Percentiles rank a stretch among this genome's conserved stretches.
Conservation (phyloP, 2,888 invertebrate genomes). For the Protophormia terraenovae region DNA sequence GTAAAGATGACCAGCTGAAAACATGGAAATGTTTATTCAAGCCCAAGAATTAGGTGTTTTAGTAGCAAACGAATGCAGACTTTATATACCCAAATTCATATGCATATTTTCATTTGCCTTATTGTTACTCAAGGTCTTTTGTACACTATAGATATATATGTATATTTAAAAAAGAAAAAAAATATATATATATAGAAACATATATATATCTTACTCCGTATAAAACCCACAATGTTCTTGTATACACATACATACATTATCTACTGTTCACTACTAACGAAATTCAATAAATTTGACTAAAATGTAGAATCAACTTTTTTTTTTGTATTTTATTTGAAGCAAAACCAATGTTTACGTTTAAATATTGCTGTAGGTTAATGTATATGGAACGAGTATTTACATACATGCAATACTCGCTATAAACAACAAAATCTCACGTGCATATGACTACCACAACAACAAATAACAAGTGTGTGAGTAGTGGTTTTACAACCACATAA, state of each 20-base stretch:
- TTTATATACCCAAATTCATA: no score
- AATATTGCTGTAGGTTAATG: neutral
- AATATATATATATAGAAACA: no score
- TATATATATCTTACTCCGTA: neutral
- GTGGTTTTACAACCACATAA: neutral
- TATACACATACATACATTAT: neutral
- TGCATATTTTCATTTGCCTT: neutral
- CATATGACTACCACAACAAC: conserved; percentile 44
- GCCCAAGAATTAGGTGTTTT: no score
- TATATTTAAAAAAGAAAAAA: no score
- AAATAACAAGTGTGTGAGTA: conserved; percentile 25
- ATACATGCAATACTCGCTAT: neutral
- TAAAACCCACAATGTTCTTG: neutral
- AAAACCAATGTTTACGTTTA: conserved; percentile 26
- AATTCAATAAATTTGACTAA: conserved; percentile 12
- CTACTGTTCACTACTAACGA: neutral
- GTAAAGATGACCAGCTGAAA: no score
- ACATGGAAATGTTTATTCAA: no score
- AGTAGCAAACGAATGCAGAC: no score
- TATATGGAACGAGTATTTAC: neutral
- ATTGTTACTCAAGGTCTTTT: neutral
- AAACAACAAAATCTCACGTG: conserved; percentile 17
- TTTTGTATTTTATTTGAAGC: conserved; percentile 2
- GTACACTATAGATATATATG: neutral
- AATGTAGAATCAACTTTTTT: conserved; percentile 3